These are phyloP conservation scores for Subacronicta megacephala DNA, from an alignment of 2,888 invertebrate genomes.

Conservation along the genomic window DNA sequence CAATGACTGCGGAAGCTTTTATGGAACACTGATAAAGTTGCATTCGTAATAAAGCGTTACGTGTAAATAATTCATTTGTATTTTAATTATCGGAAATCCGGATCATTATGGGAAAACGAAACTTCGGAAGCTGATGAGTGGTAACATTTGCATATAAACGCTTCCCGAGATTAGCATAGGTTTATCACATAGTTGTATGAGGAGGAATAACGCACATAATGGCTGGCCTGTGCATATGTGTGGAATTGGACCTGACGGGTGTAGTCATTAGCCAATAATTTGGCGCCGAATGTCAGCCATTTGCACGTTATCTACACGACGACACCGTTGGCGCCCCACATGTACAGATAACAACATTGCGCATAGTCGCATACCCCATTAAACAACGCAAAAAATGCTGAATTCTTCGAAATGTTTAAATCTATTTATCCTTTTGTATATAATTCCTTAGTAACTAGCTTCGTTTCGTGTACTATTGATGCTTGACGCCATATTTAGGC, in stretches of 20 bases:
- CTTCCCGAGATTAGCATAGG: slow-evolving; percentile 39
- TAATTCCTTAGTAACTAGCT: slow-evolving; percentile 1
- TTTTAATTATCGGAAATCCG: slow-evolving; percentile 53
- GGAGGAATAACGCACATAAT: slow-evolving; percentile 1
- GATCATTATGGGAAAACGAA: slow-evolving; percentile 36
- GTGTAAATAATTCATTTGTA: slow-evolving; percentile 30
- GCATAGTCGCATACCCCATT: slow-evolving; percentile 10
- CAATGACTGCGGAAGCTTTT: slow-evolving; percentile 16
- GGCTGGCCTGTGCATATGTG: slow-evolving; percentile 4
- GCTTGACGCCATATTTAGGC: slow-evolving; percentile 13
- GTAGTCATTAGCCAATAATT: slow-evolving; percentile 48
- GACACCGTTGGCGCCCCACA: slow-evolving; percentile 36
- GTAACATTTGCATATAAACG: slow-evolving; percentile 52
- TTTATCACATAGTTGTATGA: slow-evolving; percentile 10
- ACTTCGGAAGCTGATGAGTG: slow-evolving; percentile 32
- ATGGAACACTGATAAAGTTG: slow-evolving; percentile 23
- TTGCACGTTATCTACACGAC: slow-evolving; percentile 55
- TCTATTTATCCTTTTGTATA: slow-evolving; percentile 23
- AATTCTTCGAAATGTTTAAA: slow-evolving; percentile 8
- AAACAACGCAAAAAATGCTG: too few species aligned
- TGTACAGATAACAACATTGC: slow-evolving; percentile 30
- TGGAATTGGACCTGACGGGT: slow-evolving; percentile 21
- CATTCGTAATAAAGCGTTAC: slow-evolving; percentile 14
- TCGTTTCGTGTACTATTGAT: slow-evolving; percentile 18
- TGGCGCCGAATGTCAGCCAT: slow-evolving; percentile 52